Evolutionary conservation across 2,113 vertebrate genomes (phyloP).

Genomic region (Symphodus melops): DNA sequence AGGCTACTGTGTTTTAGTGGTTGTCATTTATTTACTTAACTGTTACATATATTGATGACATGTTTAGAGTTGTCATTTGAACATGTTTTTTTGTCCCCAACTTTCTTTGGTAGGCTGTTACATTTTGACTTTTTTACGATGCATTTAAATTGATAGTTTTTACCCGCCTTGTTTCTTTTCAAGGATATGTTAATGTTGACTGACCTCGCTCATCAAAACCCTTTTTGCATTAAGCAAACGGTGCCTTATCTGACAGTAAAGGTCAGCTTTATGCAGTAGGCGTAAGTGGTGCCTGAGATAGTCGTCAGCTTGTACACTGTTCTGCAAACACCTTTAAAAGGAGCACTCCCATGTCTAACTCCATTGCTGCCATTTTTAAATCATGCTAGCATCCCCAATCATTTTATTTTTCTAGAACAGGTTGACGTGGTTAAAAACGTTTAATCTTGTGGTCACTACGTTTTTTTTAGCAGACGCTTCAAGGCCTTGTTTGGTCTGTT

Average conservation of each 20-base stretch:
- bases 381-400: not conserved
- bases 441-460: slow-evolving; percentile 1
- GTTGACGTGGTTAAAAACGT: not conserved
- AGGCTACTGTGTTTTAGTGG: not conserved
- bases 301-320: not conserved
- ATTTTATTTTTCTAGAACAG: not conserved
- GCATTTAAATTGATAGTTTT: slow-evolving; percentile 26
- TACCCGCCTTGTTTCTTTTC: not conserved
- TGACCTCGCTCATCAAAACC: not conserved
- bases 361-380: no score
- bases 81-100: slow-evolving; percentile 28
- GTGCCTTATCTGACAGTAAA: slow-evolving; percentile 40
- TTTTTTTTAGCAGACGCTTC: not conserved
- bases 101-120: slow-evolving; percentile 3
- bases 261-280: not conserved
- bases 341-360: not conserved
- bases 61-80: slow-evolving; percentile 5
- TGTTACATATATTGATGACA: not conserved
- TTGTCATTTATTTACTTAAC: not conserved
- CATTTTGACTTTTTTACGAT: slow-evolving; percentile 6
- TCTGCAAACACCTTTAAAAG: not conserved
- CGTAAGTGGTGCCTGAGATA: not conserved
- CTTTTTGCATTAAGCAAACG: slow-evolving; percentile 7
- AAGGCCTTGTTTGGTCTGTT: not conserved
- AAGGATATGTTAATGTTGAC: slow-evolving; percentile 1